These are phyloP conservation scores for Toxostoma redivivum DNA, from an alignment of 2,113 vertebrate species.

Conservation along the genomic window DNA sequence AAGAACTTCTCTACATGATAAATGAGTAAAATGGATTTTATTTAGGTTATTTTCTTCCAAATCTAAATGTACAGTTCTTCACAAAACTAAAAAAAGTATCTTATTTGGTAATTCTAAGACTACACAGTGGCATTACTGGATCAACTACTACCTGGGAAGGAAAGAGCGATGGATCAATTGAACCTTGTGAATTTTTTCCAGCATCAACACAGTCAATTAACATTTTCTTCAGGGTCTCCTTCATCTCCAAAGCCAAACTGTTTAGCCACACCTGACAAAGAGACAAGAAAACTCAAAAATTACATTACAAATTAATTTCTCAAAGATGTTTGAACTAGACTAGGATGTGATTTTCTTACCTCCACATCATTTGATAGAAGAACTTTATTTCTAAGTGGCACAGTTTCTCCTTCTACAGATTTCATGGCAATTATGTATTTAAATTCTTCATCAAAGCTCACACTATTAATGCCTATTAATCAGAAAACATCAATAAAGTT, in stretches of 20 bases:
- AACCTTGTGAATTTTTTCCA: constrained; percentile 77
- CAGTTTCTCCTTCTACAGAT: constrained; percentile 92
- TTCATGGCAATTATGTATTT: constrained; percentile 91
- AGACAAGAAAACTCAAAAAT: background rate
- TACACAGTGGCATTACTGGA: background rate
- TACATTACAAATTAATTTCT: background rate
- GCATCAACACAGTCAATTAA: constrained; percentile 85
- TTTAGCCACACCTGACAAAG: constrained; percentile 86
- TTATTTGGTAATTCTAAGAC: background rate
- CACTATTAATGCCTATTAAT: constrained; percentile 88
- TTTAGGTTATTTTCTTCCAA: background rate
- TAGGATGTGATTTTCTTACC: constrained; percentile 69
- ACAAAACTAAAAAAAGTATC: background rate
- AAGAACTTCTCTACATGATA: background rate
- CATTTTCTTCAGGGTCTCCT: constrained; percentile 87
- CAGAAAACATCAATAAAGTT: background rate
- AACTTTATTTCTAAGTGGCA: constrained; percentile 86
- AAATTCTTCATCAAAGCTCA: constrained; percentile 87
- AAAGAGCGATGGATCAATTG: constrained; percentile 85
- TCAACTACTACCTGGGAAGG: constrained; percentile 86
- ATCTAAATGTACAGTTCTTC: background rate
- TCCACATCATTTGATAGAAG: constrained; percentile 89
- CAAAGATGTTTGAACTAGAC: background rate
- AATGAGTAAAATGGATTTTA: background rate
- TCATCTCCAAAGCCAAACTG: constrained; percentile 90